A percentile compares a stretch with the other conserved stretches of the same genome.
Conservation (phyloP, 2,113 vertebrate species). For the Myrmophylax atrothorax region DNA sequence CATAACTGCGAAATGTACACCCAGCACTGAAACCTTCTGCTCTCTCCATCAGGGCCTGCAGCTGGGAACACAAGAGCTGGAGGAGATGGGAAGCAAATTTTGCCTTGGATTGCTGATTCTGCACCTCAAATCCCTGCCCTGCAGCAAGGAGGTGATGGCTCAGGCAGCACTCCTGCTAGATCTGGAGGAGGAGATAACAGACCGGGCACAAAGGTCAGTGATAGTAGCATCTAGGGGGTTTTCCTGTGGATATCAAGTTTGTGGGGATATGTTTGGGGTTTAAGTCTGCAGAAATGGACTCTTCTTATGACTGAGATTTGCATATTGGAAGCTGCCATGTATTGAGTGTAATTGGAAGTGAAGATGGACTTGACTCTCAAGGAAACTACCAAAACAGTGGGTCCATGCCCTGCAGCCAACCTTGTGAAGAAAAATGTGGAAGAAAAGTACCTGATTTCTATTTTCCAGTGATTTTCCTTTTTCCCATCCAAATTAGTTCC, state of each 20-base stretch:
- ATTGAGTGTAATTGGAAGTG: not conserved
- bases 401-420: not conserved
- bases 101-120: slow-evolving; percentile 88
- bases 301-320: not conserved
- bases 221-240: accelerated
- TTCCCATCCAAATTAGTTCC: not conserved
- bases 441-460: not conserved
- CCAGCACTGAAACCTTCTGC: not conserved
- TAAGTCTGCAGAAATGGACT: not conserved
- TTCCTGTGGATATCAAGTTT: not conserved
- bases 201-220: slow-evolving; percentile 75
- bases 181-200: slow-evolving; percentile 74
- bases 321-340: not conserved
- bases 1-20: not conserved
- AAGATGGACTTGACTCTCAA: not conserved
- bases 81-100: slow-evolving; percentile 93
- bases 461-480: not conserved
- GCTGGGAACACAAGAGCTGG: slow-evolving; percentile 84
- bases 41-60: slow-evolving; percentile 83
- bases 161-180: slow-evolving; percentile 71
- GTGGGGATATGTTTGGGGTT: not conserved
- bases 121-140: slow-evolving; percentile 76
- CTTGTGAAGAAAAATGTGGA: not conserved
- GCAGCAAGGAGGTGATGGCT: slow-evolving; percentile 74
- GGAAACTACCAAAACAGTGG: not conserved